Evolutionary conservation across 2,888 invertebrate genomes (phyloP).

Genomic region (Aphidius colemani): DNA sequence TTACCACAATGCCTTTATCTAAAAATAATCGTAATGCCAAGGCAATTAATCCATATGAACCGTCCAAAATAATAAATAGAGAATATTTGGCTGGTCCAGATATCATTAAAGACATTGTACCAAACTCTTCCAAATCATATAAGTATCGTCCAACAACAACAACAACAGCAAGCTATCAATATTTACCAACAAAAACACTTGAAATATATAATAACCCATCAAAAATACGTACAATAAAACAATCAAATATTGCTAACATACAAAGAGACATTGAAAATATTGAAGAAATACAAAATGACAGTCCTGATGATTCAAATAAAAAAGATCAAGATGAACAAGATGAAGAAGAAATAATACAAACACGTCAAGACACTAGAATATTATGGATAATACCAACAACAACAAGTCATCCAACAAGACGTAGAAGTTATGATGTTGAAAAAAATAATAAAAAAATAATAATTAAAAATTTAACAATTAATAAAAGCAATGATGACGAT

Average conservation of each 20-base stretch:
- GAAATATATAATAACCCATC: no score
- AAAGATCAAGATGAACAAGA: not conserved
- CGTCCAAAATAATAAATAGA: conserved; percentile 35
- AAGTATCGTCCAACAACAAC: conserved; percentile 12
- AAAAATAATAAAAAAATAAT: conserved; percentile 36
- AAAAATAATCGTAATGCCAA: conserved; percentile 39
- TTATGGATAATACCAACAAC: conserved; percentile 46
- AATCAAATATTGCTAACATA: conserved; percentile 1
- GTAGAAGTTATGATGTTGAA: conserved; percentile 33
- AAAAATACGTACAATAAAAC: not conserved
- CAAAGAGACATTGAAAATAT: conserved; percentile 1
- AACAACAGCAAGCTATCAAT: not conserved
- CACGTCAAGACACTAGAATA: conserved; percentile 47
- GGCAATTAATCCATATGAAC: conserved; percentile 45
- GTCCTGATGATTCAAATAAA: not conserved
- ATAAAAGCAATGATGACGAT: no score
- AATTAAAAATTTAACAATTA: conserved; percentile 34
- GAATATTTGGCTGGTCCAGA: conserved; percentile 23
- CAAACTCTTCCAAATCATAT: conserved; percentile 21
- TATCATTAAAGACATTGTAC: conserved; percentile 15
- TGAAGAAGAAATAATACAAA: conserved; percentile 6
- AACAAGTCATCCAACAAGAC: conserved; percentile 10
- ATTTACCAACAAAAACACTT: no score
- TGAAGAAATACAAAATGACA: conserved; percentile 11
- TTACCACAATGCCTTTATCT: no score